Percentiles rank a stretch among this genome's conserved stretches.
phyloP scores from a whole-genome alignment of 2,113 vertebrate genomes.

The Centropus bengalensis region DNA sequence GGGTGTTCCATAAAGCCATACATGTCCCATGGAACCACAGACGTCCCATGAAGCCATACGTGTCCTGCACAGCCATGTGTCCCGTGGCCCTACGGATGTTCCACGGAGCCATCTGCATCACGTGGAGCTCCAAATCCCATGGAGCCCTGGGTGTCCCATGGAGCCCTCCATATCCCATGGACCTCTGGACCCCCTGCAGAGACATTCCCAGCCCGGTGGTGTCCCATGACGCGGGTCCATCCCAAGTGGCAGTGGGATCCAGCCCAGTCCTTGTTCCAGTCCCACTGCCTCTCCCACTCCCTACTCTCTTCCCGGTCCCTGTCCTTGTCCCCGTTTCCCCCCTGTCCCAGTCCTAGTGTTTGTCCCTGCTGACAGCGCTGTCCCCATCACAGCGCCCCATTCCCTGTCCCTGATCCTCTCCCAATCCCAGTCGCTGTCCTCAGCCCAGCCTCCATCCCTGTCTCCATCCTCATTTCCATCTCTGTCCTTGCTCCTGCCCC shows the following conservation, averaged over 20 bases:
- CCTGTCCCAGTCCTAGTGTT: not conserved
- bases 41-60: fast-evolving
- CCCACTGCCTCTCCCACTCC: not conserved
- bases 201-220: not conserved
- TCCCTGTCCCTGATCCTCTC: too few species aligned
- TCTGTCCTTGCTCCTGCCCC: too few species aligned
- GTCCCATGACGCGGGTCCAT: too few species aligned
- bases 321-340: too few species aligned
- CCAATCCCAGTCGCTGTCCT: too few species aligned
- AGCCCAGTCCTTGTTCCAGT: too few species aligned
- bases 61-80: fast-evolving
- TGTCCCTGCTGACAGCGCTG: too few species aligned
- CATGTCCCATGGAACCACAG: fast-evolving
- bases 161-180: fast-evolving
- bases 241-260: too few species aligned
- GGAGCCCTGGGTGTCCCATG: too few species aligned
- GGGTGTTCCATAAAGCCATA: not conserved
- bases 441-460: too few species aligned
- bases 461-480: too few species aligned
- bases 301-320: too few species aligned
- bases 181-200: fast-evolving
- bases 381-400: not conserved
- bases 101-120: not conserved
- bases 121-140: not conserved
- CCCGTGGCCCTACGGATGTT: fast-evolving